phyloP scores from a whole-genome alignment of 2,888 invertebrate genomes.

The Hermaeophaga mercurialis region DNA sequence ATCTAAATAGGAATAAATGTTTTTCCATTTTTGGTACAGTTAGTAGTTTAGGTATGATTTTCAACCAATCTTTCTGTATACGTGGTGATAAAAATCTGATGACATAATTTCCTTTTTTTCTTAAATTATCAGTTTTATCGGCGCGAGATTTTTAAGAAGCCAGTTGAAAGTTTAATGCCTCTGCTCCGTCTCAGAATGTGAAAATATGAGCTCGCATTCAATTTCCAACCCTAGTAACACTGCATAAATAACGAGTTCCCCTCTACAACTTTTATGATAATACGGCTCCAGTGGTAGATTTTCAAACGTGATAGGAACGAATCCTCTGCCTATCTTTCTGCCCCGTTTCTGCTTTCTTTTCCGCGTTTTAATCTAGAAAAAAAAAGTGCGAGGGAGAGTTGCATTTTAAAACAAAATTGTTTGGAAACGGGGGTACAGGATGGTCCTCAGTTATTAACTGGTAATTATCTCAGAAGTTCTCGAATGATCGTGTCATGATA shows the following conservation, averaged over 20 bases:
- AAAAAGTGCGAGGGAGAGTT: slow-evolving; percentile 16
- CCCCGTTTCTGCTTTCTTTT: slow-evolving; percentile 15
- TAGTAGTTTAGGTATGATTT: too few relatives aligned
- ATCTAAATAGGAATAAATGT: too few relatives aligned
- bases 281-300: slow-evolving; percentile 22
- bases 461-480: too few relatives aligned
- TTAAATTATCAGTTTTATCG: neutral
- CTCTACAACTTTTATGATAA: slow-evolving; percentile 25
- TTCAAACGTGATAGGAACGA: slow-evolving; percentile 14
- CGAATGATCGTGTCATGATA: too few relatives aligned
- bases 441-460: too few relatives aligned
- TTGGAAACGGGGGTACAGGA: too few relatives aligned
- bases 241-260: slow-evolving; percentile 21
- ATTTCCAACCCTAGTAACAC: slow-evolving; percentile 21
- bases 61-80: too few relatives aligned
- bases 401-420: too few relatives aligned
- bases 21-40: too few relatives aligned
- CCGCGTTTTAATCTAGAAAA: slow-evolving; percentile 27
- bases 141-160: slow-evolving; percentile 11
- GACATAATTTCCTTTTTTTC: neutral
- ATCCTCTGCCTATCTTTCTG: neutral
- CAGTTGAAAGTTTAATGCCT: neutral
- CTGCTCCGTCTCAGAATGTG: slow-evolving; percentile 7
- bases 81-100: neutral
- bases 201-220: slow-evolving; percentile 18